Percentiles rank a stretch among this genome's conserved stretches.
Evolutionary conservation across 2,888 invertebrate genomes (phyloP).

Genomic region (Andrena chrysosceles): DNA sequence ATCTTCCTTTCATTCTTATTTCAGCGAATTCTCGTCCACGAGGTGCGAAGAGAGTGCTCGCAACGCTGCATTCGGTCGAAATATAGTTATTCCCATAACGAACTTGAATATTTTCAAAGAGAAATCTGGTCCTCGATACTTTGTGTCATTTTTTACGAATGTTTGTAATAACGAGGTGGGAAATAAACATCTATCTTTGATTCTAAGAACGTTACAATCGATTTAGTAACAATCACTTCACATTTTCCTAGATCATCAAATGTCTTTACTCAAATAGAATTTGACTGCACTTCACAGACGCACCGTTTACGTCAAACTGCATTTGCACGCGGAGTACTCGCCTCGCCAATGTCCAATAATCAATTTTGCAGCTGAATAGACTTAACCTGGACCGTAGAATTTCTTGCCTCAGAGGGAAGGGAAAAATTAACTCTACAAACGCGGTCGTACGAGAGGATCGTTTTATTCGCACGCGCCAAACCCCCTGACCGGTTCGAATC

Average conservation of each 20-base stretch:
- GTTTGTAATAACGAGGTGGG: no score
- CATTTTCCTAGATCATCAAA: background rate
- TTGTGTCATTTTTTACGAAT: no score
- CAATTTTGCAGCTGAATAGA: background rate
- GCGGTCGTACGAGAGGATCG: constrained; percentile 8
- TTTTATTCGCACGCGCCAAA: constrained; percentile 25
- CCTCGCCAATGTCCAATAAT: background rate
- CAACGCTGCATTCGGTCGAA: background rate
- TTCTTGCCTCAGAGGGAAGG: background rate
- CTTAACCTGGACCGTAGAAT: background rate
- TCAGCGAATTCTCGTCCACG: background rate
- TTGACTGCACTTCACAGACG: background rate
- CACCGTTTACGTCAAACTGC: background rate
- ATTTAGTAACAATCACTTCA: background rate
- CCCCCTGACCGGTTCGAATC: background rate
- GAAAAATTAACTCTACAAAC: background rate
- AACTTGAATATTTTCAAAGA: no score
- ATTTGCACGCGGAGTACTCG: background rate
- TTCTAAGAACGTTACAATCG: no score
- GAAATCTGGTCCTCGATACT: no score
- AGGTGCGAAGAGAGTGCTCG: background rate
- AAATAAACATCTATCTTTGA: no score
- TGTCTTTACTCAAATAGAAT: background rate
- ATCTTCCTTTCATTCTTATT: background rate
- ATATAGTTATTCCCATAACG: background rate